Evolutionary conservation across 2,797 vertebrate genomes (phyloP).

Genomic region (Lycodopsis pacificus): DNA sequence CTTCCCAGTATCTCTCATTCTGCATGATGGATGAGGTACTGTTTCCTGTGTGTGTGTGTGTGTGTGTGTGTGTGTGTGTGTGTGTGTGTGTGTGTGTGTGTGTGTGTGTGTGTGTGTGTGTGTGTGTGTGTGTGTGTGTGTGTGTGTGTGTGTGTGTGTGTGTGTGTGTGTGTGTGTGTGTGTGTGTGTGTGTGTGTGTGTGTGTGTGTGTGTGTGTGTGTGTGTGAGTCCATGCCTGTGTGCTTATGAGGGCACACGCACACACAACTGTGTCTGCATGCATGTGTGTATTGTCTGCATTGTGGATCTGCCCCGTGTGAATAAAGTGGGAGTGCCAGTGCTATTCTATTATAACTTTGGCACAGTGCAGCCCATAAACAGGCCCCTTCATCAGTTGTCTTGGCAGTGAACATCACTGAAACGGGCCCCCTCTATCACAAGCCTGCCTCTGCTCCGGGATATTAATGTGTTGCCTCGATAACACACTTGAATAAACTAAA

Average conservation of each 20-base stretch:
- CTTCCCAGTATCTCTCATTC: conserved; percentile 68
- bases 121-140: conserved; percentile 8
- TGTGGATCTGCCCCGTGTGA: conserved; percentile 56
- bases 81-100: conserved; percentile 13
- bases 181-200: conserved; percentile 6
- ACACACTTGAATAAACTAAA: conserved; percentile 57
- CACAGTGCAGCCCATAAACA: conserved; percentile 69
- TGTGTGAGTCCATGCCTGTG: background rate
- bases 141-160: conserved; percentile 14
- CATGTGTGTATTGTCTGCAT: conserved; percentile 48
- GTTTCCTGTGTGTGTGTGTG: conserved; percentile 15
- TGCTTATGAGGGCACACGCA: background rate
- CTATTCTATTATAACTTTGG: conserved; percentile 79
- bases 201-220: conserved; percentile 13
- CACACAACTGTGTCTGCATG: conserved; percentile 19
- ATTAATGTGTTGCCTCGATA: conserved; percentile 61
- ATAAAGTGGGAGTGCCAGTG: conserved; percentile 65
- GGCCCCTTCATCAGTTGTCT: conserved; percentile 73
- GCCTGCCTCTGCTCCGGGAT: conserved; percentile 32
- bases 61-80: conserved; percentile 8
- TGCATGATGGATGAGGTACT: conserved; percentile 64
- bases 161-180: conserved; percentile 5
- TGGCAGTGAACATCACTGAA: conserved; percentile 64
- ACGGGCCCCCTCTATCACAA: conserved; percentile 53
- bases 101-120: conserved; percentile 2